Evolutionary conservation across 2,888 invertebrate species (phyloP), one percentile per base, ranked within the genome.

Genomic region (Elegia similella): DNA sequence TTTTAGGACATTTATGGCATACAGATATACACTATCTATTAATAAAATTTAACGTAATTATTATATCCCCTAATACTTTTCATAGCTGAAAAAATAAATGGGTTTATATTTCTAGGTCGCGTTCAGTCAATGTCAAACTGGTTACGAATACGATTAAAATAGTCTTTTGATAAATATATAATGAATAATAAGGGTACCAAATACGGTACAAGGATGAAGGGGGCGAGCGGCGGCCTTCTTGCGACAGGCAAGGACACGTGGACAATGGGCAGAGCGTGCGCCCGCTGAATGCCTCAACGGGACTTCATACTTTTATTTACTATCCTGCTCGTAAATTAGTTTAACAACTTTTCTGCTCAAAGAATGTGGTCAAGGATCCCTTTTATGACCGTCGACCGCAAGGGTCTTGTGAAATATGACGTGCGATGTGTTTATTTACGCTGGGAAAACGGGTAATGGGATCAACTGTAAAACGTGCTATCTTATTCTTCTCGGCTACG

Each of bases 231-330:
- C 72, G 83, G 72, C 86, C 86, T 86, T 82, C 80, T 66, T 72
- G 67, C 66, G 65, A 61, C 65, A 69, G 60, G 61, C 75, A 84
- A 87, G 86, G 88, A 80, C 87, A 66, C 58, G 42, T 60, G 80
- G 76, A 85, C 86, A 87, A 88, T 80, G 78, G 78, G 68, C 65
- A 69, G 72, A 70, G 70, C 75, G 75, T 72, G 78, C 72, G 78
- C 72, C 72, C 69, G 62, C 61, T 62, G 65, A 64, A 70, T 73
- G 71, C 72, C 66, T 67, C 69, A 75, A 84, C 80, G 76, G 80
- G 80, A 76, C 75, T 69, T 67, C 57, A 62, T 70, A 75, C 34
- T 50, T 66, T 72, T 78, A 76, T 79, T 82, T 74, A 78, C 73
- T 75, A 80, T 75, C 64, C 67, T 64, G 62, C 61, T 73, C 79